Conservation (phyloP, 2,113 vertebrate genomes). For the Crotalus helleri region DNA sequence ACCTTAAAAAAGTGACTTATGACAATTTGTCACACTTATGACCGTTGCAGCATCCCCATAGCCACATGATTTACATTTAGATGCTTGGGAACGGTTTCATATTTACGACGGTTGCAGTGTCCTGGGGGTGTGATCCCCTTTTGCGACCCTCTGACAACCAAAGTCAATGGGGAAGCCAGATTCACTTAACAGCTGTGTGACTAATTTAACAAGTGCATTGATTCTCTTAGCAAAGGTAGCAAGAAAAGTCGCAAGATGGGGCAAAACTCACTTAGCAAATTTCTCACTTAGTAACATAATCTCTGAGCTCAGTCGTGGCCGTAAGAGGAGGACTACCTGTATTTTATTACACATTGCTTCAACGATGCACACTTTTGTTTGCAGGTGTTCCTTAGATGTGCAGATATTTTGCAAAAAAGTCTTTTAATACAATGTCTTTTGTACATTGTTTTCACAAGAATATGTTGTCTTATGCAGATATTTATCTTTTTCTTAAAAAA, state of each 20-base stretch:
- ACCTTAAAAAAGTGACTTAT: background rate
- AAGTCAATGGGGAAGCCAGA: background rate
- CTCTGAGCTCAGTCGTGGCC: background rate
- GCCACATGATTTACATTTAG: background rate
- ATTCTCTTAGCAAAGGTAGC: background rate
- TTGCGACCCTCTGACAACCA: background rate
- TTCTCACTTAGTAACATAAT: background rate
- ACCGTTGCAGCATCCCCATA: background rate
- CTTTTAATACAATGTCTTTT: background rate
- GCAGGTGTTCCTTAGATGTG: background rate
- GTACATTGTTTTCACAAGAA: background rate
- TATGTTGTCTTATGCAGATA: background rate
- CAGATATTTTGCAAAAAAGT: background rate
- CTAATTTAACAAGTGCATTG: background rate
- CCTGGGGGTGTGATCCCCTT: background rate
- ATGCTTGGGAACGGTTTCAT: background rate
- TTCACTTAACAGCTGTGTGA: background rate
- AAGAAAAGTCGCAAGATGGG: background rate
- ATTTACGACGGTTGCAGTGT: background rate
- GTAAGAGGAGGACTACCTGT: background rate
- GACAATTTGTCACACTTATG: background rate
- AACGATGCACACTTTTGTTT: background rate
- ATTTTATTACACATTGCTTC: background rate
- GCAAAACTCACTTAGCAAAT: background rate
- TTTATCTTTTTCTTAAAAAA: background rate